Conservation (phyloP, 2,113 vertebrate genomes). For the Aepyceros melampus region DNA sequence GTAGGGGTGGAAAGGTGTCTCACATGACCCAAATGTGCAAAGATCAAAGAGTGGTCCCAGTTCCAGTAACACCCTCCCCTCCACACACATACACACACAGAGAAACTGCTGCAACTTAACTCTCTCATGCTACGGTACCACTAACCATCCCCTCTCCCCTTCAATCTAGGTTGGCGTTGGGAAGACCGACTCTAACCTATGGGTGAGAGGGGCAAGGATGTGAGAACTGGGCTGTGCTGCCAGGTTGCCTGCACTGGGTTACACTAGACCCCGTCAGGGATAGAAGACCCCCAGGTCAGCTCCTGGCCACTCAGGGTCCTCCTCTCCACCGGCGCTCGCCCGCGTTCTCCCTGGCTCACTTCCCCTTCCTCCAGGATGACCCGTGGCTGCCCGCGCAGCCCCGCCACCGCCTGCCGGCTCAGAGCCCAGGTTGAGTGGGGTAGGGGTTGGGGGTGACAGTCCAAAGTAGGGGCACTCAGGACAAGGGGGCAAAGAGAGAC, state of each 20-base stretch:
- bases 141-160: background rate
- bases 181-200: background rate
- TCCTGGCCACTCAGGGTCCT: background rate
- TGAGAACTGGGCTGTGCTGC: background rate
- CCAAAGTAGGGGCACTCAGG: background rate
- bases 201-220: background rate
- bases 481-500: background rate
- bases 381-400: background rate
- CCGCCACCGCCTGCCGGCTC: background rate
- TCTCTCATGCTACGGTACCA: background rate
- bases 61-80: background rate
- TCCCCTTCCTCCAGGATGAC: background rate
- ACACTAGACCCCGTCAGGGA: background rate
- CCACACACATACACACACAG: background rate
- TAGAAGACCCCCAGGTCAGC: background rate
- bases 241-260: background rate
- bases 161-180: background rate
- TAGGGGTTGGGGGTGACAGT: background rate
- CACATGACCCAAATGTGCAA: background rate
- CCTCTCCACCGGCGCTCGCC: background rate
- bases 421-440: background rate
- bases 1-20: background rate
- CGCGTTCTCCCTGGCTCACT: background rate
- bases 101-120: background rate
- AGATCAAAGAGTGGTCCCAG: background rate